Percentiles rank a stretch among this genome's conserved stretches.
Conservation (phyloP, 2,113 vertebrate species). For the Colossoma macropomum region DNA sequence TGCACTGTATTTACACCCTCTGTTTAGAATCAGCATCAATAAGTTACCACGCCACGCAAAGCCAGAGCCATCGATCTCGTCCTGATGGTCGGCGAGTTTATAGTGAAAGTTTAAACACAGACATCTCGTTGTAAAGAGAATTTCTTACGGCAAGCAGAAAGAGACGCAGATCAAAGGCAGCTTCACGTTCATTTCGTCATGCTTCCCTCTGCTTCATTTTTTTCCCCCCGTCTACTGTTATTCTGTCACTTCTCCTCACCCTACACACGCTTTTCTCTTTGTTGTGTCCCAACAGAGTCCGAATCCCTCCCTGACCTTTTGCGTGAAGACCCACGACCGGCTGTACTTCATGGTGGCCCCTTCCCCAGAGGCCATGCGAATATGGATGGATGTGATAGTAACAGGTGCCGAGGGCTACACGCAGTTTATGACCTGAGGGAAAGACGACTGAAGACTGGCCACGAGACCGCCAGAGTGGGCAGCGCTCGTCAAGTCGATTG, state of each 20-base stretch:
- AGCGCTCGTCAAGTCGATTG: conserved; percentile 8
- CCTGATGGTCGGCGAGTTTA: conserved; percentile 5
- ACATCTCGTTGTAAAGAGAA: conserved; percentile 38
- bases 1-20: neutral
- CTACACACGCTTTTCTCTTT: conserved; percentile 17
- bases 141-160: conserved; percentile 35
- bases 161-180: conserved; percentile 38
- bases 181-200: conserved; percentile 43
- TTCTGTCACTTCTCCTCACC: conserved; percentile 30
- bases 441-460: conserved; percentile 6
- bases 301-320: conserved; percentile 91
- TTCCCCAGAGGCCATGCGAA: conserved; percentile 93
- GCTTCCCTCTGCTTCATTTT: conserved; percentile 21
- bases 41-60: conserved; percentile 7
- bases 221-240: neutral
- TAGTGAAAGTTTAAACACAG: conserved; percentile 48
- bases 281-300: conserved; percentile 82
- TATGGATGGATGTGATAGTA: conserved; percentile 88
- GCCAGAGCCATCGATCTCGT: neutral
- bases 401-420: conserved; percentile 96
- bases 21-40: conserved; percentile 20
- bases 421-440: conserved; percentile 90
- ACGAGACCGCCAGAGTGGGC: neutral
- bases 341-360: conserved; percentile 97
- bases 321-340: conserved; percentile 97